phyloP scores from a whole-genome alignment of 2,797 vertebrate species.

The Rousettus madagascariensis region DNA sequence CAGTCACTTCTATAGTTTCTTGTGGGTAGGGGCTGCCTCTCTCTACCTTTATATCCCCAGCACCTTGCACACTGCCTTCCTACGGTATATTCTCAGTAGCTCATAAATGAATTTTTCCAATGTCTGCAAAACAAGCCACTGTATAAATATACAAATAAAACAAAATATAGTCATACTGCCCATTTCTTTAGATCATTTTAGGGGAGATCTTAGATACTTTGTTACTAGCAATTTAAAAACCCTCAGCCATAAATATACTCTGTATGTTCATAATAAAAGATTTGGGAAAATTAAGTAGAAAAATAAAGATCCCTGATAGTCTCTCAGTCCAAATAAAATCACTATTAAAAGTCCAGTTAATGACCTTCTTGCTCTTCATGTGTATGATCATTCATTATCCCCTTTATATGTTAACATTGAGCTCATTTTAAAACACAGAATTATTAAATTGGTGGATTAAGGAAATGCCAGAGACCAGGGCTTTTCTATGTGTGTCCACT shows the following conservation, averaged over 20 bases:
- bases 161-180: background rate
- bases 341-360: background rate
- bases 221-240: background rate
- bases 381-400: background rate
- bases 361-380: background rate
- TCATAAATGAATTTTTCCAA: conserved; percentile 29
- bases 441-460: background rate
- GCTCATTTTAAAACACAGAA: background rate
- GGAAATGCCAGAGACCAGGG: background rate
- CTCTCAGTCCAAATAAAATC: conserved; percentile 40
- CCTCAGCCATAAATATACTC: background rate
- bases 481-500: background rate
- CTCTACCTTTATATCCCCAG: background rate
- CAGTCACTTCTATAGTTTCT: background rate
- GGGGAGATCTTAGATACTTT: background rate
- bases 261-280: background rate
- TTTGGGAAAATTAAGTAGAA: background rate
- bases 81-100: background rate
- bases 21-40: background rate
- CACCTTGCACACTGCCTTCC: background rate
- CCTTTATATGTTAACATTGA: background rate
- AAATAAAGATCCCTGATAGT: background rate
- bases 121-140: background rate
- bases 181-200: background rate
- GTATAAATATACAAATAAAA: conserved; percentile 2